These are phyloP conservation scores for Hermaeophaga mercurialis DNA, from an alignment of 2,888 invertebrate species.

Conservation along the genomic window DNA sequence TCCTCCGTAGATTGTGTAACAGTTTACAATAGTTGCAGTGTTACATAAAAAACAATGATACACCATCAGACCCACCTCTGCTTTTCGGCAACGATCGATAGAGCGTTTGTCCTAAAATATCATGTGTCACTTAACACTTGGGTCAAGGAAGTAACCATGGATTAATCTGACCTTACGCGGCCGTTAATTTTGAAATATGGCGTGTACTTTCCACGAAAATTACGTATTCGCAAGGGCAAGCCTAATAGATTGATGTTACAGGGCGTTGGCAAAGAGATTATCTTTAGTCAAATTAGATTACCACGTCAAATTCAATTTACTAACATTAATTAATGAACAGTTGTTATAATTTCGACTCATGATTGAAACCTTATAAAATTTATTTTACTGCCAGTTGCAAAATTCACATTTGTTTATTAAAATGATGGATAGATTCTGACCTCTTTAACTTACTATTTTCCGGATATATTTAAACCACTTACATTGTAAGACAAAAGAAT, in stretches of 20 bases:
- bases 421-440: too few relatives aligned
- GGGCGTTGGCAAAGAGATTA: neutral
- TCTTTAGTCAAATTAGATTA: too few relatives aligned
- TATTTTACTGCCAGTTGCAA: too few relatives aligned
- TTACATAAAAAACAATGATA: neutral
- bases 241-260: constrained; percentile 1
- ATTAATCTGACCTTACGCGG: constrained; percentile 22
- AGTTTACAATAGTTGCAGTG: neutral
- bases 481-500: too few relatives aligned
- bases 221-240: constrained; percentile 9
- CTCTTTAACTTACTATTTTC: too few relatives aligned
- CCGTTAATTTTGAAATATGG: constrained; percentile 19
- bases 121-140: constrained; percentile 24
- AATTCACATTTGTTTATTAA: too few relatives aligned
- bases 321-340: too few relatives aligned
- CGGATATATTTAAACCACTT: too few relatives aligned
- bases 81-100: constrained; percentile 6
- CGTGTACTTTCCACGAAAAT: constrained; percentile 4
- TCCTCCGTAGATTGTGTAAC: neutral
- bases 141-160: constrained; percentile 24
- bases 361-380: too few relatives aligned
- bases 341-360: too few relatives aligned
- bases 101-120: constrained; percentile 14
- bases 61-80: constrained; percentile 5
- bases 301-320: too few relatives aligned